Evolutionary conservation across 1,140 invertebrate species (phyloP).

Genomic region (Procambarus virginalis): DNA sequence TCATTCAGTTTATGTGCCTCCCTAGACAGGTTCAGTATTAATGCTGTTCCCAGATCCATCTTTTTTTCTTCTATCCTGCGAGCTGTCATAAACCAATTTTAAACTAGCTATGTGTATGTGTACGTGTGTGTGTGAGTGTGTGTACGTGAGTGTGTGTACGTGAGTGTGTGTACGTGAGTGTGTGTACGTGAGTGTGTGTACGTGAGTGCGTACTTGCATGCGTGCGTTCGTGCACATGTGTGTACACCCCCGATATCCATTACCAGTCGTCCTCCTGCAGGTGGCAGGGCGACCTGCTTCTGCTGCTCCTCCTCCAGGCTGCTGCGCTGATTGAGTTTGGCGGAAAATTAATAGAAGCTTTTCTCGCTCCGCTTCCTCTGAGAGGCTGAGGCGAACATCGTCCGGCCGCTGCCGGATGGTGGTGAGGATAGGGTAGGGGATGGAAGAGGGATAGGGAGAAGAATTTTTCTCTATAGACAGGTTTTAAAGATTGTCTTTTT

Average conservation of each 20-base stretch:
- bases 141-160: no score
- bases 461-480: background rate
- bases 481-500: background rate
- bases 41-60: no score
- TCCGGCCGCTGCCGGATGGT: background rate
- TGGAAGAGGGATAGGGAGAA: background rate
- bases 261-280: background rate
- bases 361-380: background rate
- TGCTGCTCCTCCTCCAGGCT: background rate
- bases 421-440: background rate
- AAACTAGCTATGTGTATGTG: no score
- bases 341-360: background rate
- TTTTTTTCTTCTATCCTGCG: no score
- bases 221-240: background rate
- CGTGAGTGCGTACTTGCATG: no score
- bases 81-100: no score
- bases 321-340: constrained; percentile 16
- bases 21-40: no score
- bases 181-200: no score
- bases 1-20: no score
- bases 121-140: no score
- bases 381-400: background rate
- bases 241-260: background rate
- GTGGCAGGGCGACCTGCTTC: background rate
- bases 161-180: no score